Evolutionary conservation across 2,888 invertebrate genomes (phyloP).

Genomic region (Pheosia tremula): DNA sequence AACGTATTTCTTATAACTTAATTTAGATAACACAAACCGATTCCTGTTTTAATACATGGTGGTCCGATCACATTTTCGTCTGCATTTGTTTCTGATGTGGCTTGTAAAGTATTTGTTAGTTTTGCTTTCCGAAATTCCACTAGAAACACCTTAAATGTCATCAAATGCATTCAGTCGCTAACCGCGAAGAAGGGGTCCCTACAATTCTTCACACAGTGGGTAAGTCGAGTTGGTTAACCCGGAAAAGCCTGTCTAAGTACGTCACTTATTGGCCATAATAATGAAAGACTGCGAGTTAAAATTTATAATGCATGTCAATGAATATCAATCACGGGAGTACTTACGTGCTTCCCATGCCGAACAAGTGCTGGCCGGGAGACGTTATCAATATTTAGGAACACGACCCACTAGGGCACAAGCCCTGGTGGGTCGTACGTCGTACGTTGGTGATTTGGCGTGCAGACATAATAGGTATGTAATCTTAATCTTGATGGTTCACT

Average conservation of each 20-base stretch:
- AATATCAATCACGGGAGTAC: conserved; percentile 37
- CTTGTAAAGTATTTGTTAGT: too few relatives aligned
- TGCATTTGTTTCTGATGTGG: not conserved
- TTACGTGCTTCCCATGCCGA: conserved; percentile 32
- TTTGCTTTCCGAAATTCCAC: too few relatives aligned
- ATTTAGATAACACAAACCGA: conserved; percentile 2
- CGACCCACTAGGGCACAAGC: too few relatives aligned
- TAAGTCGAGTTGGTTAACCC: conserved; percentile 13
- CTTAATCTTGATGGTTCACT: too few relatives aligned
- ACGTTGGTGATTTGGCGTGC: too few relatives aligned
- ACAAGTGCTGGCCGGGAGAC: not conserved
- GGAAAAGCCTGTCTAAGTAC: conserved; percentile 21
- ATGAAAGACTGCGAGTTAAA: conserved; percentile 40
- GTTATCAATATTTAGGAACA: too few relatives aligned
- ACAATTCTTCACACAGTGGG: not conserved
- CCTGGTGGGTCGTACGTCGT: too few relatives aligned
- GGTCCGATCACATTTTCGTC: not conserved
- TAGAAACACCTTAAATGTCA: too few relatives aligned
- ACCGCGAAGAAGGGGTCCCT: not conserved
- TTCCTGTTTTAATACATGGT: not conserved
- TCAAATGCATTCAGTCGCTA: not conserved
- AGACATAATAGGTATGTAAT: too few relatives aligned
- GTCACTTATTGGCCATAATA: conserved; percentile 20
- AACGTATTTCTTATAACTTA: conserved; percentile 1
- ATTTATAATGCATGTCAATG: conserved; percentile 41